phyloP scores from a whole-genome alignment of 2,113 vertebrate species.

The rabbit (Oryctolagus cuniculus) region mOryCun1.1 NC_091437.1:45621501-45622000 shows the following conservation, averaged over 20 bases:
- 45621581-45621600: slow-evolving; percentile 89
- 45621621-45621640: slow-evolving; percentile 90
- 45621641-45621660: slow-evolving; percentile 87
- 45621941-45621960: slow-evolving; percentile 66
- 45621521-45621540: slow-evolving; percentile 94
- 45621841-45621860: slow-evolving; percentile 69
- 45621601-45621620: slow-evolving; percentile 89
- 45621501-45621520: slow-evolving; percentile 91
- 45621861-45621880: slow-evolving; percentile 67
- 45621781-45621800: slow-evolving; percentile 73
- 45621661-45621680: slow-evolving; percentile 87
- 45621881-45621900: slow-evolving; percentile 56
- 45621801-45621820: slow-evolving; percentile 69
- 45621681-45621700: slow-evolving; percentile 80
- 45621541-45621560: slow-evolving; percentile 92
- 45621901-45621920: slow-evolving; percentile 71
- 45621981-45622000: slow-evolving; percentile 61
- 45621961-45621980: slow-evolving; percentile 76
- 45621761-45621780: slow-evolving; percentile 76
- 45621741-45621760: slow-evolving; percentile 84
- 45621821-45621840: slow-evolving; percentile 47
- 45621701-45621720: slow-evolving; percentile 78
- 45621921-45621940: slow-evolving; percentile 58
- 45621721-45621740: slow-evolving; percentile 78
- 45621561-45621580: slow-evolving; percentile 89